Percentiles rank a stretch among this genome's conserved stretches.
Evolutionary conservation across 2,888 invertebrate genomes (phyloP).

Genomic region (Dolichomitus sp.): DNA sequence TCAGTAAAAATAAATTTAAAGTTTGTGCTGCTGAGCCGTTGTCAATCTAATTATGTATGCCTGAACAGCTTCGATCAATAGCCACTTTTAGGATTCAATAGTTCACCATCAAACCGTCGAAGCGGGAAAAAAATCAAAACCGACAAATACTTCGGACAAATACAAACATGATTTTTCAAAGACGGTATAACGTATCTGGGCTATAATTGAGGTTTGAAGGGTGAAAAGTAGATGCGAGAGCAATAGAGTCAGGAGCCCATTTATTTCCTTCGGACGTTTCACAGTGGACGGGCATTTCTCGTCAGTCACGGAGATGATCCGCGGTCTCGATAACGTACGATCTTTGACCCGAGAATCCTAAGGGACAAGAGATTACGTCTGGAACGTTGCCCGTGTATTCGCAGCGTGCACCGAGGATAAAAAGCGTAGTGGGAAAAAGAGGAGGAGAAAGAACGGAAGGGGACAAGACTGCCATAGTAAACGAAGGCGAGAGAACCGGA

Average conservation of each 20-base stretch:
- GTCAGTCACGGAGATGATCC: conserved; percentile 28
- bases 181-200: background rate
- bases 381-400: conserved; percentile 73
- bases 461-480: conserved; percentile 1
- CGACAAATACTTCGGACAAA: background rate
- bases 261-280: conserved; percentile 10
- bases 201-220: background rate
- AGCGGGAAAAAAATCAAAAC: background rate
- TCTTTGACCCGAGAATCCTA: conserved; percentile 1
- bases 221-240: conserved; percentile 8
- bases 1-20: background rate
- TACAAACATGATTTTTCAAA: background rate
- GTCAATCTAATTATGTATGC: background rate
- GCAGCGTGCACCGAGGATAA: background rate
- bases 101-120: background rate
- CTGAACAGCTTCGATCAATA: conserved; percentile 11
- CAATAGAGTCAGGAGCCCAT: background rate
- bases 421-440: background rate
- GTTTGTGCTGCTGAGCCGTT: background rate
- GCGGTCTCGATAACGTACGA: conserved; percentile 32
- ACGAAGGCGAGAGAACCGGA: conserved; percentile 1
- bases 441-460: background rate
- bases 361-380: conserved; percentile 67
- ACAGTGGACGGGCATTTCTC: background rate
- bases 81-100: conserved; percentile 1